Conservation (phyloP, 2,797 vertebrate species). For the Columba guinea region DNA sequence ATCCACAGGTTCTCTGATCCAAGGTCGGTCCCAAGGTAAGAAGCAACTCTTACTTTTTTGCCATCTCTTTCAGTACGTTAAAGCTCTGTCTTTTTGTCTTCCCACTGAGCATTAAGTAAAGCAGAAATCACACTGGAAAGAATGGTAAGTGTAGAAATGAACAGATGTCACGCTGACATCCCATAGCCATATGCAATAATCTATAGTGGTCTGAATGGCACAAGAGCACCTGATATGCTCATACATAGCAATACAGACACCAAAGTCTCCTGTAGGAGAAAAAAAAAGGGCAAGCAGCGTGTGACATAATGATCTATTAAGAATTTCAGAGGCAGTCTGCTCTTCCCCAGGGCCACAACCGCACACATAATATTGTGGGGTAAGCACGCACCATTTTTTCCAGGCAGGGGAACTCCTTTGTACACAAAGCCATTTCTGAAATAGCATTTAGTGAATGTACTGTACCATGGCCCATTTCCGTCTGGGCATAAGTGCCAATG, state of each 20-base stretch:
- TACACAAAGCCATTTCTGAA: conserved; percentile 18
- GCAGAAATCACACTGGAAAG: background rate
- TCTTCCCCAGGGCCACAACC: background rate
- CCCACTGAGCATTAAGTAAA: background rate
- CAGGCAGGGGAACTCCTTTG: background rate
- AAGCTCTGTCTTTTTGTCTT: conserved; percentile 23
- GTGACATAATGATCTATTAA: background rate
- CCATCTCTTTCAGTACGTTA: background rate
- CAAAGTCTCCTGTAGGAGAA: background rate
- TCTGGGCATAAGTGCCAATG: conserved; percentile 99
- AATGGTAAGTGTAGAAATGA: background rate
- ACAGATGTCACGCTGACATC: background rate
- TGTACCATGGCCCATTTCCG: conserved; percentile 99
- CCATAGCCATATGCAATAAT: background rate
- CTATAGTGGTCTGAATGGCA: background rate
- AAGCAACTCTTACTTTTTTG: background rate
- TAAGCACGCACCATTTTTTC: background rate
- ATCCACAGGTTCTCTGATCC: background rate
- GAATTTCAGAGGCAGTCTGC: background rate
- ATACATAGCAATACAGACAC: background rate
- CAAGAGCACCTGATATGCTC: background rate
- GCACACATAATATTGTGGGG: fast-evolving
- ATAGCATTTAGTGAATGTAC: conserved; percentile 72
- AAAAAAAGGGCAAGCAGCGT: background rate
- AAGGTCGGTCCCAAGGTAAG: background rate